phyloP scores from a whole-genome alignment of 2,888 invertebrate species.

The Vesta saturnalis region DNA sequence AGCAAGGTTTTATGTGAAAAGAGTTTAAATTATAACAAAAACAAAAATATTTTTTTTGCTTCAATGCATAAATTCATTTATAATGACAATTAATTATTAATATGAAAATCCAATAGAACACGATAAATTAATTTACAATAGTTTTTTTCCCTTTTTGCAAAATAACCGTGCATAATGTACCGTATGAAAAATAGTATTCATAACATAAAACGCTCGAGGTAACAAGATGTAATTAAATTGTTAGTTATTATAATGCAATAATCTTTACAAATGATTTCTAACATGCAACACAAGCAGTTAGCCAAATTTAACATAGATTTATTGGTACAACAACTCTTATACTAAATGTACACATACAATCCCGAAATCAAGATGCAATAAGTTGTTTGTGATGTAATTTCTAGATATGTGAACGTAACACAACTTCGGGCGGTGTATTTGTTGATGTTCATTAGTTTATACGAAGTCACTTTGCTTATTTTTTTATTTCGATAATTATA shows the following conservation, averaged over 20 bases:
- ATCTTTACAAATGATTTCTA: conserved; percentile 26
- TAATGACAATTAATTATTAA: neutral
- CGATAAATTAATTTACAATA: conserved; percentile 25
- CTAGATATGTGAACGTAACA: conserved; percentile 1
- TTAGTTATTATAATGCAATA: conserved; percentile 28
- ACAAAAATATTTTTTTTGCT: no score
- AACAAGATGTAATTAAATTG: conserved; percentile 30
- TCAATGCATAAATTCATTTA: no score
- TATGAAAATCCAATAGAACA: neutral
- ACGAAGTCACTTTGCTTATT: neutral
- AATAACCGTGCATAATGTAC: no score
- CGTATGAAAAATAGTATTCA: conserved; percentile 19
- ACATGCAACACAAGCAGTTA: conserved; percentile 29
- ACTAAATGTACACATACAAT: no score
- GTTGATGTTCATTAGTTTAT: conserved; percentile 6
- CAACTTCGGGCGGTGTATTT: conserved; percentile 7
- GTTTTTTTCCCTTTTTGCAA: neutral
- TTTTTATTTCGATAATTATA: no score
- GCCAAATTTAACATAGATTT: conserved; percentile 28
- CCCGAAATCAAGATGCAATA: conserved; percentile 9
- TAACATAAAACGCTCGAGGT: conserved; percentile 23
- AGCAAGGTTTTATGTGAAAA: no score
- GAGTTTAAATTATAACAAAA: no score
- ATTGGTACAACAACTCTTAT: conserved; percentile 27
- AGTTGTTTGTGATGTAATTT: conserved; percentile 25